Base-by-base conservation (phyloP, 2,113 vertebrate genomes). In the Rynchops niger region DNA sequence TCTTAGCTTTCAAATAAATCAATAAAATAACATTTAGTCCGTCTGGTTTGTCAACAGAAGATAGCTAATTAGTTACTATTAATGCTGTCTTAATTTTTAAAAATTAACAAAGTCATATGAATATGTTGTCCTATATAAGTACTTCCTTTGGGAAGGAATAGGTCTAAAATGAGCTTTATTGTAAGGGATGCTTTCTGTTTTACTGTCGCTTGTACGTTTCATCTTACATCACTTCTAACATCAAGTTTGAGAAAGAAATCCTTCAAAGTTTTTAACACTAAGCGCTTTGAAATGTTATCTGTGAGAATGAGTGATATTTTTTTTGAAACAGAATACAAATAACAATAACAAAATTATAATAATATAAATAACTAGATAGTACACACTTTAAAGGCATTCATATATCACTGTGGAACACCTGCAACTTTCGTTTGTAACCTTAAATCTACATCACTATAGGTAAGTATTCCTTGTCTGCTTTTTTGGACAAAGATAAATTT, bases 401-500 rank as follows among this genome's bases (percentile, higher is more conserved):
- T 74, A 1, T 53, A 72, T 93, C 71, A 38, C 78, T 36, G 15
- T 47, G n/a, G 66, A 93, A 78, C 63, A 90, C 49, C 94, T 88
- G 63, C 87, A 79, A 9, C 82, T 93, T 95, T 86, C 52, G n/a
- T 94, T 93, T 62, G 36, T 58, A 73, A 59, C 84, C 89, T 95
- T 89, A 93, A 95, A 82, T 29, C 40, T n/a, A 17, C 4, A 14
- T 30, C 23, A 34, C 45, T 30, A 4, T 52, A 79, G 91, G 22
- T 55, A 56, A 49, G 29, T 61, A 32, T 61, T 84, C 55, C 79
- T 80, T 16, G 15, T 40, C 26, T 12, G 15, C 21, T 30, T 45
- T 72, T 93, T 85, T 55, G 53, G 77, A 62, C 47, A 70, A 53
- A 94, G 86, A 7, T 83, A 82, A 71, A 42, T 80, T 56, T 70